A percentile compares a stretch with the other conserved stretches of the same genome.
phyloP scores from a whole-genome alignment of 2,888 invertebrate genomes.

The Gymnosoma rotundatum region DNA sequence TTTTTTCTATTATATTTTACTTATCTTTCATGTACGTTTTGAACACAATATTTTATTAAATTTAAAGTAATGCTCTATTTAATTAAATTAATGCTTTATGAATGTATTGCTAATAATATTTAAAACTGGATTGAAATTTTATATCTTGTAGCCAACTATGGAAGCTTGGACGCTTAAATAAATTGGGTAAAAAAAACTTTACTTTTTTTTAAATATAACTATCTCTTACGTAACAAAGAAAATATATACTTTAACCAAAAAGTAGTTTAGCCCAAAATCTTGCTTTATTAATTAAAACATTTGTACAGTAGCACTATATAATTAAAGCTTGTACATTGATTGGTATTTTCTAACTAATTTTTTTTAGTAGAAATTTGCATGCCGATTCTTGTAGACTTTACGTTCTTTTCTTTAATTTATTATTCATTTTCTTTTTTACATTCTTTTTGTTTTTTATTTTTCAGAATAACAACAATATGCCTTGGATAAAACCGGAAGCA shows the following conservation, averaged over 20 bases:
- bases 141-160: constrained; percentile 82
- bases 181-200: constrained; percentile 79
- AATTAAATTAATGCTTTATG: constrained; percentile 53
- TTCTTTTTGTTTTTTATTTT: constrained; percentile 66
- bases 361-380: constrained; percentile 19
- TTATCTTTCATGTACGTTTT: no score
- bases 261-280: background rate
- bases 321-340: background rate
- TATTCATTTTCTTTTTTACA: background rate
- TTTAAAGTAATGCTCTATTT: constrained; percentile 1
- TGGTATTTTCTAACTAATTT: background rate
- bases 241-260: background rate
- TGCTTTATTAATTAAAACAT: no score
- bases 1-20: no score
- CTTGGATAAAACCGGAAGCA: constrained; percentile 82
- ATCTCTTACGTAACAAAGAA: constrained; percentile 15
- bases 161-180: constrained; percentile 83
- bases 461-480: constrained; percentile 79
- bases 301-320: no score
- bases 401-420: background rate
- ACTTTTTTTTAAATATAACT: constrained; percentile 20
- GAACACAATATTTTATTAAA: no score
- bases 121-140: constrained; percentile 73
- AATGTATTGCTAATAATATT: constrained; percentile 57
- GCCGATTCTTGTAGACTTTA: background rate